Evolutionary conservation across 1,140 invertebrate genomes (phyloP), one percentile per base, ranked within the genome.

Genomic region (Nephila pilipes): DNA sequence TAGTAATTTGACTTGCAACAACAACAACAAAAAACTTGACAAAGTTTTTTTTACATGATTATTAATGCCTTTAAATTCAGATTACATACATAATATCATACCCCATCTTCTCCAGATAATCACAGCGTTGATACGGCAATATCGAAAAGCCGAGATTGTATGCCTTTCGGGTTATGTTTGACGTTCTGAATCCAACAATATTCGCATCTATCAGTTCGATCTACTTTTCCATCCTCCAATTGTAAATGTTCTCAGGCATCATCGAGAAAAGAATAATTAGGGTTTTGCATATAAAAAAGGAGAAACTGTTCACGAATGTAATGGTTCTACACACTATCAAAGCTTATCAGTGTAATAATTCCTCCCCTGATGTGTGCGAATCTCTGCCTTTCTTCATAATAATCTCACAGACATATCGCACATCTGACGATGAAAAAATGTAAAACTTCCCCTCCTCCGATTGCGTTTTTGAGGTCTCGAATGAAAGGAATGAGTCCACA

Each of bases 281-380:
- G 81, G 54, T 83, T 83, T 83, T 83, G 81, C 81, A 83, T 83
- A 55, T 54, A 57, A 57, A 83, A 55, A 55, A 32, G 54, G 36
- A 57, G 81, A 83, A 83, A 32, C n/a, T 55, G 81, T 57, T 57
- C 81, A 83, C 81, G 54, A 25, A 32, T 57, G 1, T 83, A 25
- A 55, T 55, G 32, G 81, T 83, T 16, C 81, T 38, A 46, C 1
- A 46, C 79, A 14, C 22, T 32, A 29, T 29, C 22, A 83, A 32
- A 83, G 81, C 69, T 75, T 75, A 32, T 75, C 25, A 18, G 25
- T 75, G 18, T 32, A 60, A 75, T 75, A 75, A 75, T 36, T 75
- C 69, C 32, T 32, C 5, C 12, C 46, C 5, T 32, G 69, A 75
- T 75, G 29, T 36, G 29, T 32, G 36, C 29, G 29, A 75, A 36